Conservation (phyloP, 2,113 vertebrate genomes). For the Verasper variegatus region DNA sequence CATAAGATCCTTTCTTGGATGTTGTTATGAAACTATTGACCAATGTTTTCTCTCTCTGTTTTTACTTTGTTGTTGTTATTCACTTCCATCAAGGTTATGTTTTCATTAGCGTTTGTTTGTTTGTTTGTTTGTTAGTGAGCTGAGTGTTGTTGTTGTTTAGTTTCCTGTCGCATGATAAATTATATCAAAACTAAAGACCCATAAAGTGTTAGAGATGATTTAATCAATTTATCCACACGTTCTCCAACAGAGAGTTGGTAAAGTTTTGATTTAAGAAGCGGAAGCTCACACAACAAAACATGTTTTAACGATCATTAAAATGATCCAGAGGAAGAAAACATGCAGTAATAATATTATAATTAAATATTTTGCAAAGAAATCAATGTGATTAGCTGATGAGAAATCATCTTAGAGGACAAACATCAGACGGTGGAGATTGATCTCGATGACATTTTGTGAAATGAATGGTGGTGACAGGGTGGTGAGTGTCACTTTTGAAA, state of each 20-base stretch:
- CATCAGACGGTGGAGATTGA: too few relatives aligned
- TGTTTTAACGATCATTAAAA: too few relatives aligned
- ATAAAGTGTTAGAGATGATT: not conserved
- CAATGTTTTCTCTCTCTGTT: too few relatives aligned
- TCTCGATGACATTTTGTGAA: too few relatives aligned
- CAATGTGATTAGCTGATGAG: constrained; percentile 1
- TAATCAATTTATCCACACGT: not conserved
- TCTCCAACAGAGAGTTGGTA: not conserved
- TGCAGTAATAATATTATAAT: not conserved
- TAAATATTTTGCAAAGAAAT: not conserved
- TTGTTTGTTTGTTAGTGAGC: too few relatives aligned
- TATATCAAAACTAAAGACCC: too few relatives aligned
- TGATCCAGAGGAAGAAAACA: not conserved
- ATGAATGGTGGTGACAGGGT: too few relatives aligned
- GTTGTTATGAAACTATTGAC: not conserved
- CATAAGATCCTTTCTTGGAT: not conserved
- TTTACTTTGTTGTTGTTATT: too few relatives aligned
- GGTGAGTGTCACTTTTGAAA: not conserved
- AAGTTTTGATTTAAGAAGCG: not conserved
- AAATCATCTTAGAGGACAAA: not conserved
- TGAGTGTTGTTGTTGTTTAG: too few relatives aligned
- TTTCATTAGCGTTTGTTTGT: too few relatives aligned
- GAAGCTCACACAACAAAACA: not conserved
- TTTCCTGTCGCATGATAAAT: too few relatives aligned
- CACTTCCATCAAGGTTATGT: too few relatives aligned